Evolutionary conservation across 2,888 invertebrate genomes (phyloP).

Genomic region (Drosophila leonis): DNA sequence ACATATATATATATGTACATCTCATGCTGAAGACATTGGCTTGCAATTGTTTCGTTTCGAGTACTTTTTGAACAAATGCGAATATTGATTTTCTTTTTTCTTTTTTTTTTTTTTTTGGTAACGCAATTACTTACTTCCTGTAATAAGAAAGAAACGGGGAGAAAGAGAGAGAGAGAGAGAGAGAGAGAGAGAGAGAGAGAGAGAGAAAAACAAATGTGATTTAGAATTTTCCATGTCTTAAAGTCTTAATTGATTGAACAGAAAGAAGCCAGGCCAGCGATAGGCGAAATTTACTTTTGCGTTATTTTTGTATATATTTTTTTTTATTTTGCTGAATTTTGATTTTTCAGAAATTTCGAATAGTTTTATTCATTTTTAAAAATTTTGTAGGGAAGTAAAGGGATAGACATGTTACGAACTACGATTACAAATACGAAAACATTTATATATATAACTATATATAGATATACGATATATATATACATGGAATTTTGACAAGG

Average conservation of each 20-base stretch:
- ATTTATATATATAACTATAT: slow-evolving; percentile 3
- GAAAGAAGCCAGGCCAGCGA: slow-evolving; percentile 76
- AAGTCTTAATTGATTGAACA: slow-evolving; percentile 64
- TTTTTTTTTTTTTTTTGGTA: slow-evolving; percentile 19
- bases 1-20: neutral
- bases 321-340: slow-evolving; percentile 19
- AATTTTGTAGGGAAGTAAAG: slow-evolving; percentile 33
- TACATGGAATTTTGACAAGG: slow-evolving; percentile 8
- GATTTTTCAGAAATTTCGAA: slow-evolving; percentile 49
- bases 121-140: slow-evolving; percentile 85
- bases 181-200: slow-evolving; percentile 57
- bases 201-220: slow-evolving; percentile 64
- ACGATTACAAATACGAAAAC: slow-evolving; percentile 45
- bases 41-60: slow-evolving; percentile 27
- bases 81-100: slow-evolving; percentile 16
- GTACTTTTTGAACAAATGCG: slow-evolving; percentile 21
- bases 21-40: slow-evolving; percentile 18
- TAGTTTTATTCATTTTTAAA: slow-evolving; percentile 56
- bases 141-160: slow-evolving; percentile 83
- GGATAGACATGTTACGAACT: slow-evolving; percentile 55
- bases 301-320: slow-evolving; percentile 30
- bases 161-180: slow-evolving; percentile 69
- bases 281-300: slow-evolving; percentile 69
- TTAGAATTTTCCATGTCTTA: slow-evolving; percentile 65
- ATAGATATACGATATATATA: neutral